phyloP scores from a whole-genome alignment of 1,140 invertebrate genomes.

The Pristionchus pacificus region DNA sequence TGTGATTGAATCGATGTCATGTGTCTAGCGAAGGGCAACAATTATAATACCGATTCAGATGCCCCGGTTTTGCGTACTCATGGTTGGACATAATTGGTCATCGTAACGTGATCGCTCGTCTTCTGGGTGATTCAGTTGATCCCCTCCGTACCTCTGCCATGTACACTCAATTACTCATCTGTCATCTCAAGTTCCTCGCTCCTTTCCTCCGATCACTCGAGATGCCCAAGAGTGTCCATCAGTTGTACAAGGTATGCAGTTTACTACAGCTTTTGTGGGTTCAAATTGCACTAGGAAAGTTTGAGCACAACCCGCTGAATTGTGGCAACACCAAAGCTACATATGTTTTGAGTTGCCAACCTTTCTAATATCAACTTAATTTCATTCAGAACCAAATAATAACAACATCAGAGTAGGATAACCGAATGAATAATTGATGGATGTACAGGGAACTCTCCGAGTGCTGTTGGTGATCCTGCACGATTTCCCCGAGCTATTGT shows the following conservation, averaged over 20 bases:
- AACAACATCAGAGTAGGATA: too few species aligned
- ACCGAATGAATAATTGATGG: background rate
- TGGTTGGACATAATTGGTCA: slow-evolving; percentile 95
- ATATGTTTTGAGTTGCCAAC: too few species aligned
- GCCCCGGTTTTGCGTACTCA: slow-evolving; percentile 89
- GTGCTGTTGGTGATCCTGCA: slow-evolving; percentile 92
- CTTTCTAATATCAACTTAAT: too few species aligned
- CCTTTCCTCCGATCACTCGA: slow-evolving; percentile 95
- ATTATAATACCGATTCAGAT: background rate
- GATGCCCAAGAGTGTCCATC: slow-evolving; percentile 82
- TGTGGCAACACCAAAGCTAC: too few species aligned
- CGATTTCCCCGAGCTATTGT: slow-evolving; percentile 97
- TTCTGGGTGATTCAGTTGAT: slow-evolving; percentile 69
- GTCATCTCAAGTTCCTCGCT: slow-evolving; percentile 90
- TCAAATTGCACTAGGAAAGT: too few species aligned
- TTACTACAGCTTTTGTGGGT: too few species aligned
- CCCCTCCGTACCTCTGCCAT: slow-evolving; percentile 62
- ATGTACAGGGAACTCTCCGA: slow-evolving; percentile 68
- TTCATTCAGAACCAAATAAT: too few species aligned
- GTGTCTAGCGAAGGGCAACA: too few species aligned
- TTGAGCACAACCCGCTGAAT: too few species aligned
- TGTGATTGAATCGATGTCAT: too few species aligned
- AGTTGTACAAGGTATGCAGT: slow-evolving; percentile 76
- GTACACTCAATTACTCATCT: slow-evolving; percentile 79
- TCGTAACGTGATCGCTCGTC: slow-evolving; percentile 86